Conservation (phyloP, 2,113 vertebrate genomes). For the Sturnus vulgaris region DNA sequence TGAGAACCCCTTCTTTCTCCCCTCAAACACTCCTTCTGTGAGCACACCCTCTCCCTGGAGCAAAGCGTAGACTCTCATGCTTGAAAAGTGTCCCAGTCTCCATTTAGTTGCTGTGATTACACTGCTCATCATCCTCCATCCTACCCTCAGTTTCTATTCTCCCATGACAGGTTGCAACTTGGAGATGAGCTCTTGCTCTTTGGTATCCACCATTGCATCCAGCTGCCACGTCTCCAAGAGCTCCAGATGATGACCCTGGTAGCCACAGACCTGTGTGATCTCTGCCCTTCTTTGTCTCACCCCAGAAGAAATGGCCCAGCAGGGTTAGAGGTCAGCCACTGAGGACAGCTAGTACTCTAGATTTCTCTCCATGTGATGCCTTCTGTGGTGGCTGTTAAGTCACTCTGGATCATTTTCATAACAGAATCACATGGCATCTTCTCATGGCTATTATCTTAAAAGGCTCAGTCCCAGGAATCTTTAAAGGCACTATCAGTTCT, state of each 20-base stretch:
- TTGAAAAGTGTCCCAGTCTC: not conserved
- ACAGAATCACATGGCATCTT: not conserved
- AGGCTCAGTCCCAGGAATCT: not conserved
- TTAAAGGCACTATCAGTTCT: not conserved
- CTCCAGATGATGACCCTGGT: not conserved
- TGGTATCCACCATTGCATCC: not conserved
- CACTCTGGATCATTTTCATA: not conserved
- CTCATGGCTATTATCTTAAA: not conserved
- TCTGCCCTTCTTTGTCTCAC: not conserved
- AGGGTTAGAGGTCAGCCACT: not conserved
- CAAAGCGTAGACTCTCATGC: rapidly evolving
- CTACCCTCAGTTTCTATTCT: not conserved
- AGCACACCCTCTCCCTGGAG: not conserved
- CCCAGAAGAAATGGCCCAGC: not conserved
- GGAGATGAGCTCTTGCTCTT: not conserved
- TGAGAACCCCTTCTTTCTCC: not conserved
- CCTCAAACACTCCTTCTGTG: not conserved
- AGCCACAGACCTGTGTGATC: not conserved
- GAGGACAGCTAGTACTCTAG: not conserved
- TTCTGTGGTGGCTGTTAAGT: not conserved
- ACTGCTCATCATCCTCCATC: not conserved
- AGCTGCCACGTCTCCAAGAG: not conserved
- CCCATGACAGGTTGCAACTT: not conserved
- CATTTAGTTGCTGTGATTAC: not conserved
- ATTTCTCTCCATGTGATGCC: not conserved